Evolutionary conservation across 1,140 invertebrate species (phyloP), one percentile per base, ranked within the genome.

Genomic region (Drosophila ironensis): DNA sequence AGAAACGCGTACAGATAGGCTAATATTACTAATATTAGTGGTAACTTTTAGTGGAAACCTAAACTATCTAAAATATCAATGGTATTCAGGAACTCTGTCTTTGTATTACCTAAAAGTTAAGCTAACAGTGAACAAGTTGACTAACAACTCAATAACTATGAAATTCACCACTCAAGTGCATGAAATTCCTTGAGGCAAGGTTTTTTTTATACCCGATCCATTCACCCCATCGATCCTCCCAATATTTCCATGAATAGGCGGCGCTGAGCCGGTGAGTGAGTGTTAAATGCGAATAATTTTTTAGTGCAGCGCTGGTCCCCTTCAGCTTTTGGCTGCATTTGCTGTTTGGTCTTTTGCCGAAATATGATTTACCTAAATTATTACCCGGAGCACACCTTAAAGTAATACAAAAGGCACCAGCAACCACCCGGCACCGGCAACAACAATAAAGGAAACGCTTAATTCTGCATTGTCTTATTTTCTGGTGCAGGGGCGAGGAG

Each of bases 301-400:
- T 73, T 47, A 78, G 53, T 61, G 54, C 80, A 63, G 19, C 33
- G 37, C 71, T 25, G 48, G 33, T 48, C 38, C 25, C 24, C 27
- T 37, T 28, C 11, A n/a, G 37, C 28, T 42, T 25, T 20, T 46
- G 47, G 47, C 42, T 45, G 38, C 44, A 71, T 30, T 57, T 51
- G 22, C 59, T 56, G 35, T 63, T 64, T 53, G 56, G 64, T 70
- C 50, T 71, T 74, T 72, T 64, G 70, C 66, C 73, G 61, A 80
- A 86, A 86, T 87, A 87, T 86, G 80, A 86, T 86, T 86, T 86
- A 87, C 75, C 81, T 88, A 86, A 88, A 88, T 88, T 88, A 88
- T 88, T 88, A 88, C 86, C 86, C 46, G 68, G 72, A 88, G 86
- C 86, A 88, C 86, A 88, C 86, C 86, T 88, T 88, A 88, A 88